phyloP scores from a whole-genome alignment of 2,888 invertebrate species.

The Ochlodes sylvanus region DNA sequence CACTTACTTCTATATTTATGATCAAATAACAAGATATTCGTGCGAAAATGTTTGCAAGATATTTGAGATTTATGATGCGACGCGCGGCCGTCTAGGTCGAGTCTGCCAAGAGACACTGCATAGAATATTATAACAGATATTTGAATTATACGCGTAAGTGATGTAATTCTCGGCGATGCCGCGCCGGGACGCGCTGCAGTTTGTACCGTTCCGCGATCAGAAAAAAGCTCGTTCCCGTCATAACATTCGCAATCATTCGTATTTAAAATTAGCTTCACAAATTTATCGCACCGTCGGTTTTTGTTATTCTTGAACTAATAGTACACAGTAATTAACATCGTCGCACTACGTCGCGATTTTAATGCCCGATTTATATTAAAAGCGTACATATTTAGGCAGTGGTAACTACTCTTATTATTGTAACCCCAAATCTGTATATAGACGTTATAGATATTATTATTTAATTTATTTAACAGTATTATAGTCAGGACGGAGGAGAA shows the following conservation, averaged over 20 bases:
- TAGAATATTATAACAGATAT: conserved; percentile 25
- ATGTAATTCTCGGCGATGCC: conserved; percentile 18
- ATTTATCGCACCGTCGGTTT: background rate
- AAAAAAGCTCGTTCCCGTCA: conserved; percentile 28
- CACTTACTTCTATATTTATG: conserved; percentile 11
- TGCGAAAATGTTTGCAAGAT: conserved; percentile 28
- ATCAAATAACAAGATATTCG: conserved; percentile 25
- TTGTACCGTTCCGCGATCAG: conserved; percentile 13
- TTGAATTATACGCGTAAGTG: background rate
- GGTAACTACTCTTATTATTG: too few relatives aligned
- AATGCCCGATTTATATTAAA: too few relatives aligned
- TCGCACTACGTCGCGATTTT: background rate
- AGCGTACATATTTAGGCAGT: too few relatives aligned
- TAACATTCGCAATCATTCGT: conserved; percentile 18
- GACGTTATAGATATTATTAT: too few relatives aligned
- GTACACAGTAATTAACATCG: conserved; percentile 1
- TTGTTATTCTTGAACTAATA: conserved; percentile 6
- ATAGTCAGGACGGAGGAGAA: too few relatives aligned
- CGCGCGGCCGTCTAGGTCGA: conserved; percentile 35
- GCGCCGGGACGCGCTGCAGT: conserved; percentile 22
- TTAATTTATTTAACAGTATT: too few relatives aligned
- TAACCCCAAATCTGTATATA: too few relatives aligned
- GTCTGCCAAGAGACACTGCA: conserved; percentile 38
- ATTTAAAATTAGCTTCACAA: conserved; percentile 28
- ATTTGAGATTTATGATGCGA: conserved; percentile 31